These are phyloP conservation scores for Scomber scombrus DNA, from an alignment of 2,113 vertebrate genomes.

Conservation along the genomic window DNA sequence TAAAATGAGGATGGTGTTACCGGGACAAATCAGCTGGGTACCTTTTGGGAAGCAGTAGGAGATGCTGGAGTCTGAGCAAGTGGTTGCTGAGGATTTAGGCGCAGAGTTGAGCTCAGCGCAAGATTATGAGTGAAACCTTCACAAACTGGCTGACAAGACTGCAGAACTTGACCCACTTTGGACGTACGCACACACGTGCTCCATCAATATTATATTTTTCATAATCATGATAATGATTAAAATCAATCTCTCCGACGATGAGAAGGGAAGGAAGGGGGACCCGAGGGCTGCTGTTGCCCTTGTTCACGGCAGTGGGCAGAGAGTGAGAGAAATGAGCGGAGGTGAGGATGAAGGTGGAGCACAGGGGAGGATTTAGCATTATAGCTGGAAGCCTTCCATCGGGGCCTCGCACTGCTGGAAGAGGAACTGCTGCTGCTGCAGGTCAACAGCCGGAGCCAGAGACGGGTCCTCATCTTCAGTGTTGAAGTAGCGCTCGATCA, in stretches of 20 bases:
- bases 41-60: slow-evolving; percentile 13
- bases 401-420: slow-evolving; percentile 98
- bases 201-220: slow-evolving; percentile 67
- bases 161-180: slow-evolving; percentile 74
- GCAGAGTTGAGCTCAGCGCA: slow-evolving; percentile 48
- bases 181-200: slow-evolving; percentile 71
- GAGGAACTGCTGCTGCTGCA: slow-evolving; percentile 98
- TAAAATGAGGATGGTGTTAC: slow-evolving; percentile 5
- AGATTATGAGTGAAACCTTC: slow-evolving; percentile 69
- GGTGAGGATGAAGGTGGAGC: slow-evolving; percentile 67
- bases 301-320: slow-evolving; percentile 82
- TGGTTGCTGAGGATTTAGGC: slow-evolving; percentile 22
- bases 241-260: slow-evolving; percentile 65
- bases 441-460: slow-evolving; percentile 95
- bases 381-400: slow-evolving; percentile 99
- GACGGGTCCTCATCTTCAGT: slow-evolving; percentile 96
- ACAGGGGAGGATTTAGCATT: slow-evolving; percentile 76
- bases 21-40: neutral
- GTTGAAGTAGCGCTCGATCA: slow-evolving; percentile 98
- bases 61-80: slow-evolving; percentile 34
- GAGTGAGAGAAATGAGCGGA: slow-evolving; percentile 65
- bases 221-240: slow-evolving; percentile 73
- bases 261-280: slow-evolving; percentile 21
- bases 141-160: slow-evolving; percentile 77
- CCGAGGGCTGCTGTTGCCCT: slow-evolving; percentile 46